Evolutionary conservation across 2,888 invertebrate species (phyloP), one percentile per base, ranked within the genome.

Genomic region (Drosophila putrida): DNA sequence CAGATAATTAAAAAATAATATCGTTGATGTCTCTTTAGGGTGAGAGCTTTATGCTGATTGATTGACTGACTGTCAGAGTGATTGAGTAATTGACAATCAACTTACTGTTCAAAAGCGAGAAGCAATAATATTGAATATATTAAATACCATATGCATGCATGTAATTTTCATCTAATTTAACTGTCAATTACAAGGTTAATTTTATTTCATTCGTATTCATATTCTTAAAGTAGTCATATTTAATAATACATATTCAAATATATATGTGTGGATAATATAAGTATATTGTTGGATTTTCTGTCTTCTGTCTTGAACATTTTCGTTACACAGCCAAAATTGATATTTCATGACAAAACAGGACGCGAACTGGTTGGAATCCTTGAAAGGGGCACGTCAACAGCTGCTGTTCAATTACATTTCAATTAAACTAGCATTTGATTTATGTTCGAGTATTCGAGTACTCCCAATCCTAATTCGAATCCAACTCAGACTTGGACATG

Each of bases 331-430:
- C 31, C 31, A 35, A 15, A 33, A 36, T 47, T 13, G 8, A 35
- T 9, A 61, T 38, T 35, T 38, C 4, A 20, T 13, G 20, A 8
- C n/a, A 28, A 41, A 20, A 41, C 13, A 39, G 54, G 8, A 54
- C 4, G 41, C 41, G 41, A 54, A 13, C 28, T 41, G 54, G 39
- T 11, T 28, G 28, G 8, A 41, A 31, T 20, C 6, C 41, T 27
- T 15, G 31, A 54, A 31, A 25, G 33, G 36, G 15, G 10, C 51
- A 62, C 55, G 25, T 25, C 59, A 50, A 38, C 13, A 33, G 51
- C 46, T 41, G 46, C 38, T 53, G 44, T 61, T 20, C 53, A 61
- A 55, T 75, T 35, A 47, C 41, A 63, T 59, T 76, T 71, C 62
- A 63, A 66, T 76, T 60, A 51, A 53, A 43, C 27, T 31, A 11